Evolutionary conservation across 2,113 vertebrate species (phyloP), one percentile per base, ranked within the genome.

Genomic region (Sylvietta virens): DNA sequence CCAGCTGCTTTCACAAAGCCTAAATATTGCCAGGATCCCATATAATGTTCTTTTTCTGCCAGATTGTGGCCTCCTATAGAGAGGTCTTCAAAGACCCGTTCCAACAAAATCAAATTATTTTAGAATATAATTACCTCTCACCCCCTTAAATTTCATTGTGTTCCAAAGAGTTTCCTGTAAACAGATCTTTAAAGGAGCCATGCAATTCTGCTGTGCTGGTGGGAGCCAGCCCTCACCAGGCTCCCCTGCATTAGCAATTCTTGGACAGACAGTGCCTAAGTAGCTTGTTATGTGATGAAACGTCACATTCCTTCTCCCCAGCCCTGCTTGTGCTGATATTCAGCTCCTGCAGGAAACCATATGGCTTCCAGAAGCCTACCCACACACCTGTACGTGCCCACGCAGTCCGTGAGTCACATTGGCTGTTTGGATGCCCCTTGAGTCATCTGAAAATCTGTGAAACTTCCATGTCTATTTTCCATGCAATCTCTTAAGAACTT

Each of bases 381-480:
- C 92, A 86, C 95, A 92, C 48, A 78, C 90, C 93, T 91, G 81
- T 21, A 11, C 1, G 1, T 86, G 95, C 92, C 97, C 67, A 93
- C 95, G 5, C 69, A 67, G 69, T 6, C 73, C 54, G 7, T 97
- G 97, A 98, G 91, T 97, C 98, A 97, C 80, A 86, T n/a, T 90
- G 54, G 60, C 97, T 97, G 90, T 95, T 97, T 88, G 5, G 80
- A 72, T 88, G 90, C 69, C 83, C 87, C 95, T 90, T 96, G 95
- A 97, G 96, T 98, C 97, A 98, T 81, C 93, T 65, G 89, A 40
- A 92, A 95, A 96, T 82, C 94, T 96, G 88, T 74, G 91, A 96
- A 92, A 67, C 84, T 91, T 96, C 88, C 53, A 88, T 42, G 9
- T 86, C 87, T 96, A 67, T 93, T 96, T 97, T 93, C 83, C 81